Evolutionary conservation across 2,888 invertebrate genomes (phyloP).

Genomic region (Cinara cedri): DNA sequence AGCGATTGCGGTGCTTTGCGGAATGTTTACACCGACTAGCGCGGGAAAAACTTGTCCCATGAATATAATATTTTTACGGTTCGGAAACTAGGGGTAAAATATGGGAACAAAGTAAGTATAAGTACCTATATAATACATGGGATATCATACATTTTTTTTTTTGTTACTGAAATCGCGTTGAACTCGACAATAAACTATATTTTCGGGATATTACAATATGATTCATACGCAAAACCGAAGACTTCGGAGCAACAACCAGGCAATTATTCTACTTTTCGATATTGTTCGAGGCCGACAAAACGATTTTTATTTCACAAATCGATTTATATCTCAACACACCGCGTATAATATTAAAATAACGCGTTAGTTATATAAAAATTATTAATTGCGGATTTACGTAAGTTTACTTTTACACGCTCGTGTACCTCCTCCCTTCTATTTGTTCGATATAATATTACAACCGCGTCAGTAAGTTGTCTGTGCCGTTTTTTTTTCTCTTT

Average conservation of each 20-base stretch:
- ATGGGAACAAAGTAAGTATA: constrained; percentile 1
- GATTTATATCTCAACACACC: too few species aligned
- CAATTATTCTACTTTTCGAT: too few species aligned
- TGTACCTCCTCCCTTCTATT: too few species aligned
- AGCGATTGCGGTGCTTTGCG: constrained; percentile 39
- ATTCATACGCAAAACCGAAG: too few species aligned
- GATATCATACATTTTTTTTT: constrained; percentile 10
- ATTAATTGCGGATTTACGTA: neutral
- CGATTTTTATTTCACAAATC: too few species aligned
- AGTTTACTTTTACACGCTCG: neutral
- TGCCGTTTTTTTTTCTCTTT: too few species aligned
- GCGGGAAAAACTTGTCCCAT: constrained; percentile 44
- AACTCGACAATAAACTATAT: constrained; percentile 7
- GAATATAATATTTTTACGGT: constrained; percentile 39
- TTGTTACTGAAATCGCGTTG: constrained; percentile 2
- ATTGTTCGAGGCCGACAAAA: too few species aligned
- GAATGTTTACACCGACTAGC: constrained; percentile 51
- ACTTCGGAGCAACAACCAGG: too few species aligned
- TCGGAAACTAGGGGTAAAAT: constrained; percentile 9
- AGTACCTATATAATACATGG: neutral
- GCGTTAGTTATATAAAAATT: too few species aligned
- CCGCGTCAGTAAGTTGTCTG: too few species aligned
- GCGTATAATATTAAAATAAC: too few species aligned
- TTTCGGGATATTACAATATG: too few species aligned
- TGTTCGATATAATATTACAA: neutral